Evolutionary conservation across 2,888 invertebrate genomes (phyloP).

Genomic region (Anaspis maculata): DNA sequence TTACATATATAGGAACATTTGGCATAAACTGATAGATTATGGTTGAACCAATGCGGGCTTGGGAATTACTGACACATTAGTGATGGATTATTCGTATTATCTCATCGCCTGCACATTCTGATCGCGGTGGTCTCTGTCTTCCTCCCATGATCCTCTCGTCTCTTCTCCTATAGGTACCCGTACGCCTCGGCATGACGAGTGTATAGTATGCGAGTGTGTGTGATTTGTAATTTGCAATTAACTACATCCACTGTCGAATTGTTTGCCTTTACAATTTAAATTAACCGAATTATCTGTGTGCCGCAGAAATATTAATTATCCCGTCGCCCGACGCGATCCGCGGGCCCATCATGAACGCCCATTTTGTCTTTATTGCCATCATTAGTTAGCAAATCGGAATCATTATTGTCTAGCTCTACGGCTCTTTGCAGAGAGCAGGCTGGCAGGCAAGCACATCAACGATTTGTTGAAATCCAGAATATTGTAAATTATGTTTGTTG

Average conservation of each 20-base stretch:
- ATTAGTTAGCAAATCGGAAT: conserved; percentile 12
- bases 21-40: conserved; percentile 14
- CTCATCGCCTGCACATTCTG: conserved; percentile 10
- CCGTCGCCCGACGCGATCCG: too few species aligned
- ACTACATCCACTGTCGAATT: conserved; percentile 12
- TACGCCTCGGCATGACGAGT: too few species aligned
- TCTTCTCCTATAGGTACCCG: too few species aligned
- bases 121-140: too few species aligned
- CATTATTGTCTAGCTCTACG: too few species aligned
- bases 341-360: too few species aligned
- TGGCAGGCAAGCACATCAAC: too few species aligned
- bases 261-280: conserved; percentile 14
- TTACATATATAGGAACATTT: conserved; percentile 13
- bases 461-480: too few species aligned
- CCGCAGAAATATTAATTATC: conserved; percentile 12
- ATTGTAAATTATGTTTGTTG: too few species aligned
- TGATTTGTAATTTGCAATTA: conserved; percentile 21
- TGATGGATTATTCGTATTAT: conserved; percentile 19
- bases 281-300: conserved; percentile 12
- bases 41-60: conserved; percentile 20
- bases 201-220: too few species aligned
- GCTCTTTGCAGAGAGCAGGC: too few species aligned
- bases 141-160: too few species aligned
- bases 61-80: conserved; percentile 26
- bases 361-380: conserved; percentile 10